Base-by-base conservation (phyloP, 2,797 vertebrate species). In the Astyanax mexicanus region DNA sequence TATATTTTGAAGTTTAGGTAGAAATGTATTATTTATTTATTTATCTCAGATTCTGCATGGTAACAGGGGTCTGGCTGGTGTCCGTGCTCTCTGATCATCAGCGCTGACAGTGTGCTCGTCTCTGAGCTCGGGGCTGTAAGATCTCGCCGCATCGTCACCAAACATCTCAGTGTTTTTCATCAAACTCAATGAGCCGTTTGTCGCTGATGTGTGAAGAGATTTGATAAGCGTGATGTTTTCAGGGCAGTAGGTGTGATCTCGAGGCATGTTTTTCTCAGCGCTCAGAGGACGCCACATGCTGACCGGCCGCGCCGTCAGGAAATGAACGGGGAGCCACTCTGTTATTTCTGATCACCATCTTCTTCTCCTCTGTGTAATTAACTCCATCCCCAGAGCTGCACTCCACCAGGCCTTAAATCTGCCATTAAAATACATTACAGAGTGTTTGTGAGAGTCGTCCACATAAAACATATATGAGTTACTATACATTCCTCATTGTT, bases 311-410 rank as follows among this genome's bases (percentile, higher is more conserved):
- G 27, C 82, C 81, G 66, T 79, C 85, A 91, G 89, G 91, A 91
- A 91, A 89, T 90, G 54, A 88, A 91, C 75, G 74, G 75, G 75
- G 87, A 87, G 85, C 83, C 87, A 79, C 13, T 61, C 85, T 89
- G 89, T 90, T 87, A 77, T 77, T 84, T 84, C 77, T 88, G 87
- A 87, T 88, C 88, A 83, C 62, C 81, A 75, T 84, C 79, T 82
- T 87, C 87, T 81, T 86, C 85, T 86, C 86, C 83, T 75, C 87
- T 84, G 82, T 89, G 84, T 88, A 91, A 93, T 93, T 91, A 93
- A 89, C 86, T 89, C 85, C 89, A 83, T 91, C 88, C 84, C 72
- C 66, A 84, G 78, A 86, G 87, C 85, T 86, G 89, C 79, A 86
- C 83, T 68, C 69, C 54, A 60, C 54, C 60, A 23, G 17, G 27